Percentiles rank a stretch among this genome's conserved stretches.
These are phyloP conservation scores for Epizoanthus rinbou DNA, from an alignment of 92 coral and sea anemone genomes.

Conservation along the genomic window DNA sequence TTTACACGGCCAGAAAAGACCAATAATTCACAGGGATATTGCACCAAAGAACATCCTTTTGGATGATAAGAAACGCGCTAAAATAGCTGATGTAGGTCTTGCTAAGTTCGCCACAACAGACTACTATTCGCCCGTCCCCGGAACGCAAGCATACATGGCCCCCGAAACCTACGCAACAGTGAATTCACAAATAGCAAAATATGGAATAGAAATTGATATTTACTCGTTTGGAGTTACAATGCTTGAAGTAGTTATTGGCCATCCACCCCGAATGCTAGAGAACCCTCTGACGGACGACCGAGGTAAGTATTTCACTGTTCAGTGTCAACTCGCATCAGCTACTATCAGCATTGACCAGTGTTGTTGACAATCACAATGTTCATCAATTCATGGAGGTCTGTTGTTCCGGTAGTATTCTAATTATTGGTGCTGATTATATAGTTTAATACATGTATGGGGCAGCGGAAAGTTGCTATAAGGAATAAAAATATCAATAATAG, in stretches of 20 bases:
- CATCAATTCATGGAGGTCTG: too few relatives aligned
- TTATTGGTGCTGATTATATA: too few relatives aligned
- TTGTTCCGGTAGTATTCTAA: too few relatives aligned
- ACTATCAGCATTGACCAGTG: not conserved
- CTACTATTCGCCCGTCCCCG: conserved; percentile 61
- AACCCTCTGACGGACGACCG: conserved; percentile 56
- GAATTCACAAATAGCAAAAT: conserved; percentile 9
- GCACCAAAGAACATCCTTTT: conserved; percentile 64
- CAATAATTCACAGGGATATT: conserved; percentile 64
- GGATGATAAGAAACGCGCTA: conserved; percentile 48
- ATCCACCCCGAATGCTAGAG: conserved; percentile 29
- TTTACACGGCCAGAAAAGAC: conserved; percentile 50
- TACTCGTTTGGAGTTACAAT: conserved; percentile 67
- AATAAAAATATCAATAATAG: too few relatives aligned
- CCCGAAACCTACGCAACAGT: conserved; percentile 49
- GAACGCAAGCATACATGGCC: conserved; percentile 69
- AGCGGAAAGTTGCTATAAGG: too few relatives aligned
- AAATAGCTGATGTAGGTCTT: conserved; percentile 64
- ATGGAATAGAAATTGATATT: conserved; percentile 66
- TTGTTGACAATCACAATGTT: conserved; percentile 1
- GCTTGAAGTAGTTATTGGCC: conserved; percentile 56
- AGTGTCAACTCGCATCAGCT: not conserved
- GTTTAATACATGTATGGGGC: too few relatives aligned
- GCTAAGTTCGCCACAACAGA: conserved; percentile 41
- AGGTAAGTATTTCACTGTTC: conserved; percentile 38